Percentiles rank a stretch among this genome's conserved stretches.
Evolutionary conservation across 2,113 vertebrate genomes (phyloP).

Genomic region (Amazona guildingii): DNA sequence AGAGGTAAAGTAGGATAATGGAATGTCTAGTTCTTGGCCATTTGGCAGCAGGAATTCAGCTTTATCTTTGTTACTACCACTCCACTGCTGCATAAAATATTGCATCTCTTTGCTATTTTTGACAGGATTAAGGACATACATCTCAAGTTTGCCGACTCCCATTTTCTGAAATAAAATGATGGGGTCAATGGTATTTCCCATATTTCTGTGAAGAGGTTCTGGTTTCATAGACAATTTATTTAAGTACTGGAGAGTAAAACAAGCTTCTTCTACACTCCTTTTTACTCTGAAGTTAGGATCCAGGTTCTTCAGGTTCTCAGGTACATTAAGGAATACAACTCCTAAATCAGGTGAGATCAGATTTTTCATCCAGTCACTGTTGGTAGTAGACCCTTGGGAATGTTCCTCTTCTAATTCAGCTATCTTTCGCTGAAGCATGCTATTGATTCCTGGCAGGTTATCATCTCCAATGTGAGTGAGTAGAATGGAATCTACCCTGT

Average conservation of each 20-base stretch:
- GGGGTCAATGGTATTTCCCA: conserved; percentile 87
- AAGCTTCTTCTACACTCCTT: conserved; percentile 87
- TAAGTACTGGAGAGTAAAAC: conserved; percentile 88
- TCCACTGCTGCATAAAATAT: conserved; percentile 96
- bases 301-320: conserved; percentile 86
- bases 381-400: conserved; percentile 91
- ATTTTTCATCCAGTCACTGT: conserved; percentile 97
- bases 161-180: conserved; percentile 97
- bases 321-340: conserved; percentile 92
- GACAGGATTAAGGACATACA: conserved; percentile 94
- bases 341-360: conserved; percentile 96
- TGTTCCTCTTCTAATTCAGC: conserved; percentile 93
- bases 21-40: conserved; percentile 90
- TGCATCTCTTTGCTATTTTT: conserved; percentile 95
- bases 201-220: conserved; percentile 86
- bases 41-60: conserved; percentile 84
- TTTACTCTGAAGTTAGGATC: conserved; percentile 85
- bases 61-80: conserved; percentile 88
- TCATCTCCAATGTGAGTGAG: conserved; percentile 94
- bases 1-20: conserved; percentile 88
- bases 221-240: conserved; percentile 90
- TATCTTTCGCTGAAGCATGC: conserved; percentile 93
- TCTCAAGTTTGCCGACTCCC: conserved; percentile 95
- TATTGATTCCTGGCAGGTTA: conserved; percentile 94
- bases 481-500: conserved; percentile 94